Percentiles rank a stretch among this genome's conserved stretches.
Evolutionary conservation across 2,888 invertebrate genomes (phyloP).

Genomic region (Chaitophorus viminalis): DNA sequence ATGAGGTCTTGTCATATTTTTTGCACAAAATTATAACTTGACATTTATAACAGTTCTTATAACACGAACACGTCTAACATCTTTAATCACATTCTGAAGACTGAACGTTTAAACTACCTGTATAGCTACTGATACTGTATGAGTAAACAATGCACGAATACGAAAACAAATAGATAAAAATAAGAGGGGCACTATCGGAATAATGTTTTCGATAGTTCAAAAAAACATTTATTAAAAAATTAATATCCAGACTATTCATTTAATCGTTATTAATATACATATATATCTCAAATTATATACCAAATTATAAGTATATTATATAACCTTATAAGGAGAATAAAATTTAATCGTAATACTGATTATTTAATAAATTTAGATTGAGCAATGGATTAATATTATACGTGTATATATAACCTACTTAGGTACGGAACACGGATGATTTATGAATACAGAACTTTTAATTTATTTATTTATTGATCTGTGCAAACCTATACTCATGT

Average conservation of each 20-base stretch:
- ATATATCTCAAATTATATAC: too few relatives aligned
- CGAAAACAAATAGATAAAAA: background rate
- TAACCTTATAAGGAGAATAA: background rate
- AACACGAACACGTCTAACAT: background rate
- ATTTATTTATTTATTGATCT: too few relatives aligned
- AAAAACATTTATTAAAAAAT: conserved; percentile 10
- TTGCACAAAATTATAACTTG: background rate
- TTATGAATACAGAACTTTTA: too few relatives aligned
- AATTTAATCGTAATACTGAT: conserved; percentile 4
- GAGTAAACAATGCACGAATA: background rate
- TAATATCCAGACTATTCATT: background rate
- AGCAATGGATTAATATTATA: too few relatives aligned
- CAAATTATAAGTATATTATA: background rate
- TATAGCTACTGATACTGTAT: conserved; percentile 1
- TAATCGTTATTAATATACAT: background rate
- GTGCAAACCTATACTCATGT: too few relatives aligned
- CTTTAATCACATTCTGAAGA: background rate
- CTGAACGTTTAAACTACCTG: conserved; percentile 5
- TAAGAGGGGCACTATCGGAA: background rate
- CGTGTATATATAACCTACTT: too few relatives aligned
- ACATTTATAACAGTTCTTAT: background rate
- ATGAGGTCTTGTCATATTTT: too few relatives aligned
- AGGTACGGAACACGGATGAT: too few relatives aligned
- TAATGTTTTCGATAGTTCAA: background rate
- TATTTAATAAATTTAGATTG: background rate